Base-by-base conservation (phyloP, 2,797 vertebrate genomes). In the Lepus townsendii region DNA sequence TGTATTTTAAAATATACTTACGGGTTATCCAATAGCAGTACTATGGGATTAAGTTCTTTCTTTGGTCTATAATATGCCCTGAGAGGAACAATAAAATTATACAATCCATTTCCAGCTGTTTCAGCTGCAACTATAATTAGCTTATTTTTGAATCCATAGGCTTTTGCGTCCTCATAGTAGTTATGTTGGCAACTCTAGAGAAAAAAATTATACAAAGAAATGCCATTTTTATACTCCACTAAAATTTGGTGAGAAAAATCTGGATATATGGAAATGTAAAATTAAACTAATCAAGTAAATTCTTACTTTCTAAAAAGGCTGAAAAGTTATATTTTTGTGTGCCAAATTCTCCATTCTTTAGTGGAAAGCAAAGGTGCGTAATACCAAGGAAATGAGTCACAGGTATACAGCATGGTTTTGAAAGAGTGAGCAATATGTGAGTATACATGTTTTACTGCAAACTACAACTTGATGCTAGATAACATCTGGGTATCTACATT, bases 111-210 rank as follows among this genome's bases (percentile, higher is more conserved):
- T 95, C 99, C 99, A 86, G 99, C 99, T 62, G 98, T 99, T 98
- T 99, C 99, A 73, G 99, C 99, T 91, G 99, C 99, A 97, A 99
- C 99, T 96, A 99, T 99, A 95, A 99, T 99, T 97, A 99, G 97
- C 98, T 99, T 99, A 98, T 99, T 99, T 98, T 99, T 99, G 98
- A 99, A 99, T 97, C 99, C 99, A 87, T 99, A 99, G 20, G 99
- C 99, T 98, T 99, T 99, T 96, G 99, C 99, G 24, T 99, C 99
- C 98, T 99, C 99, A 84, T 99, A 99, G 97, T 99, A 99, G 98
- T 99, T 99, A 96, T 99, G 99, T 2, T 98, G 99, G 96, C 99
- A 99, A 94, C 99, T 99, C 99, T 99, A 98, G 26, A 95, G 85
- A 98, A 99, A 97, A 96, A 95, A 96, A 96, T 91, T 83, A 83